Evolutionary conservation across 1,140 invertebrate species (phyloP).

Genomic region (Lamellibrachia luymesi): DNA sequence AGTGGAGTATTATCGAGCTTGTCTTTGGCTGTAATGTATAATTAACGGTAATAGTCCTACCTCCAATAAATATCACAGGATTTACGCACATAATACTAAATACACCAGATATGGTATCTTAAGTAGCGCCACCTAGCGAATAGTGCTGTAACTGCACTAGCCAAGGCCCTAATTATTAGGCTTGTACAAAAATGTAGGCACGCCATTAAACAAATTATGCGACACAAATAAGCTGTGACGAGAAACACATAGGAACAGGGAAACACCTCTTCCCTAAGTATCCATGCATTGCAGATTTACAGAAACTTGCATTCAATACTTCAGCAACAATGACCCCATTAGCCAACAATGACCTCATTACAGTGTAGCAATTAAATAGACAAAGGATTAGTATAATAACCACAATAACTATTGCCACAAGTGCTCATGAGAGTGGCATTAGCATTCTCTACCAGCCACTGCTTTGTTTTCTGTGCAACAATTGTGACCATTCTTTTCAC

Average conservation of each 20-base stretch:
- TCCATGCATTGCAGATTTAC: neutral
- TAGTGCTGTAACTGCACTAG: neutral
- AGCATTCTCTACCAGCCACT: neutral
- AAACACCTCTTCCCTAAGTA: neutral
- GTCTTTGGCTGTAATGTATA: neutral
- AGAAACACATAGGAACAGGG: neutral
- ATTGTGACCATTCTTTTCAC: neutral
- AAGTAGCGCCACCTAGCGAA: neutral
- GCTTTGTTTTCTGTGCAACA: neutral
- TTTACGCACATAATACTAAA: neutral
- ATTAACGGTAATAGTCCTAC: neutral
- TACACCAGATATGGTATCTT: neutral
- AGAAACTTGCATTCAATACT: neutral
- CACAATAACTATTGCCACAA: neutral
- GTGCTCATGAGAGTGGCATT: neutral
- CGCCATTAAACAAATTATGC: neutral
- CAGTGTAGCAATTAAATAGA: neutral
- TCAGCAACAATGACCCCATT: neutral
- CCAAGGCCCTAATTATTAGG: neutral
- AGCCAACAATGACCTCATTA: neutral
- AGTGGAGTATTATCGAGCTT: neutral
- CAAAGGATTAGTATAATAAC: neutral
- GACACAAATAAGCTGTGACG: neutral
- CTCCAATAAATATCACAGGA: neutral
- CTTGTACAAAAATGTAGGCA: neutral